phyloP scores from a whole-genome alignment of 2,888 invertebrate species.

The Agriopis marginaria region DNA sequence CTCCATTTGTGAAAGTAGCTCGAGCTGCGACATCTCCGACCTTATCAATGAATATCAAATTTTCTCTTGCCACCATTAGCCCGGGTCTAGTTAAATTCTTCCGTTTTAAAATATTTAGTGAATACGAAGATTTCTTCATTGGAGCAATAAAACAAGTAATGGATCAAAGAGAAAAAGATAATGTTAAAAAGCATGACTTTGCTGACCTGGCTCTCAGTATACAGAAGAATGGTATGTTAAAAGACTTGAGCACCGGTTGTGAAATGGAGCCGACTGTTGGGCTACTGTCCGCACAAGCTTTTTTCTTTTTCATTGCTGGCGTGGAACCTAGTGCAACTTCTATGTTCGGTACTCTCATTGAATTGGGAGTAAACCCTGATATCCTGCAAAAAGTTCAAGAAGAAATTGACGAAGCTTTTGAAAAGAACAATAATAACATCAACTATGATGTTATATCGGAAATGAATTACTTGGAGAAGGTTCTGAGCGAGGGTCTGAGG shows the following conservation, averaged over 20 bases:
- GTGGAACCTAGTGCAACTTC: conserved; percentile 12
- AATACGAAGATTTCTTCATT: conserved; percentile 65
- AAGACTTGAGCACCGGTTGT: conserved; percentile 51
- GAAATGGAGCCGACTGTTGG: conserved; percentile 15
- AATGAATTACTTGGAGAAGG: conserved; percentile 10
- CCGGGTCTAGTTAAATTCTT: conserved; percentile 47
- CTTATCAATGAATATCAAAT: conserved; percentile 39
- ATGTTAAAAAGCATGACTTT: conserved; percentile 63
- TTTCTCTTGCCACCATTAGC: conserved; percentile 27
- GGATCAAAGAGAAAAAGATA: conserved; percentile 54
- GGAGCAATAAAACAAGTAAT: conserved; percentile 62
- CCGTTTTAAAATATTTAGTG: conserved; percentile 56
- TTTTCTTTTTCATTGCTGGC: conserved; percentile 14
- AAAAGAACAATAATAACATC: conserved; percentile 1
- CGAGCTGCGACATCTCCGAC: conserved; percentile 43
- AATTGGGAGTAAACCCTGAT: conserved; percentile 5
- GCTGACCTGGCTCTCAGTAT: conserved; percentile 62
- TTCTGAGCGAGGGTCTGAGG: conserved; percentile 17
- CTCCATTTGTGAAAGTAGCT: conserved; percentile 59
- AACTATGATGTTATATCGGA: conserved; percentile 3
- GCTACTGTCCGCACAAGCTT: conserved; percentile 12
- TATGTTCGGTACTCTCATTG: conserved; percentile 4
- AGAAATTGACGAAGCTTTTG: conserved; percentile 18
- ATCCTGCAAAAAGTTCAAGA: conserved; percentile 16
- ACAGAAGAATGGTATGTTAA: conserved; percentile 60